These are phyloP conservation scores for Cheilosia urbana DNA, from an alignment of 2,888 invertebrate species.

Conservation along the genomic window DNA sequence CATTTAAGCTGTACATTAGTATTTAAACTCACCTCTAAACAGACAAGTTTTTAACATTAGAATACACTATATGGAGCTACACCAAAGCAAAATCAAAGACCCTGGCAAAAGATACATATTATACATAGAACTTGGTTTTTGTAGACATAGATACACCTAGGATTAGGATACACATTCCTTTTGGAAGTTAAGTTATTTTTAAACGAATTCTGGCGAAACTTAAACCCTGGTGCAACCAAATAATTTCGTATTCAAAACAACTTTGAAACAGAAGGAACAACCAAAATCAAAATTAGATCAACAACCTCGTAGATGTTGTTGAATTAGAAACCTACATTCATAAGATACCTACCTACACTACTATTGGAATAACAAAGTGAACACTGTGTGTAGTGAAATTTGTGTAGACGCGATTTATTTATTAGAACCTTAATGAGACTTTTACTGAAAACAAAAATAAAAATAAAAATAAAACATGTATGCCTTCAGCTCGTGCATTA, in stretches of 20 bases:
- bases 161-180: conserved; percentile 54
- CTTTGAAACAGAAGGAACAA: conserved; percentile 35
- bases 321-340: conserved; percentile 41
- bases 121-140: conserved; percentile 66
- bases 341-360: conserved; percentile 28
- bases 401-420: conserved; percentile 48
- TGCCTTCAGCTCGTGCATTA: conserved; percentile 75
- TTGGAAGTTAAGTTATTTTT: conserved; percentile 53
- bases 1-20: conserved; percentile 63
- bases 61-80: conserved; percentile 60
- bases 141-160: conserved; percentile 52
- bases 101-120: conserved; percentile 53
- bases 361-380: conserved; percentile 1
- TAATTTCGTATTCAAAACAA: conserved; percentile 53
- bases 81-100: conserved; percentile 74
- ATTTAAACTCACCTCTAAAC: conserved; percentile 36
- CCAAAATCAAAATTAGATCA: conserved; percentile 70
- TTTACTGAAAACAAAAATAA: conserved; percentile 23
- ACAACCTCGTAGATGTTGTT: conserved; percentile 69
- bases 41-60: conserved; percentile 38
- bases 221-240: conserved; percentile 65
- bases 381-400: conserved; percentile 53
- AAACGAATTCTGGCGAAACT: conserved; percentile 44
- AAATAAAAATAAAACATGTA: conserved; percentile 17
- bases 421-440: conserved; percentile 69